Percentiles rank a stretch among this genome's conserved stretches.
Evolutionary conservation across 2,888 invertebrate species (phyloP).

Genomic region (Apodemia hepburni): DNA sequence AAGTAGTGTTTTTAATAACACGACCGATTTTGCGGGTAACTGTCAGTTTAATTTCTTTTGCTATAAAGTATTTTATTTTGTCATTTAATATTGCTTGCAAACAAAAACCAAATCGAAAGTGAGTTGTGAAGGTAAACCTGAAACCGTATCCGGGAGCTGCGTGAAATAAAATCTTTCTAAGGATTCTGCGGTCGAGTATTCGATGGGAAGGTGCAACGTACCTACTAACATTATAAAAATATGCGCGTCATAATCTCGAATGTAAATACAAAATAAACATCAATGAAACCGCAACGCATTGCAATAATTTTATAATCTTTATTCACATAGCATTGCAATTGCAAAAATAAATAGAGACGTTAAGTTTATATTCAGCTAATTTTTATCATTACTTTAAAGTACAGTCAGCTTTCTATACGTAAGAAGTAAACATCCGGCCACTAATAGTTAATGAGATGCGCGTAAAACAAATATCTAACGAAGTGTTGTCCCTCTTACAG

Average conservation of each 20-base stretch:
- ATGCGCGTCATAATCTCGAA: slow-evolving; percentile 24
- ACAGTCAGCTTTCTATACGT: slow-evolving; percentile 62
- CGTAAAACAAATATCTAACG: slow-evolving; percentile 38
- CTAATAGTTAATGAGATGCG: slow-evolving; percentile 56
- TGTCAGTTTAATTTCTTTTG: no score
- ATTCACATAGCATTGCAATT: slow-evolving; percentile 42
- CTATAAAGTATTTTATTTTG: neutral
- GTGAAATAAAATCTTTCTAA: slow-evolving; percentile 51
- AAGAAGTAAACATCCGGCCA: slow-evolving; percentile 66
- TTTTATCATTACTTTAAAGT: slow-evolving; percentile 54
- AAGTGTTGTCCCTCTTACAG: slow-evolving; percentile 28
- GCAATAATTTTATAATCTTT: slow-evolving; percentile 53
- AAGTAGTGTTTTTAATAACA: no score
- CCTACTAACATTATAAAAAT: slow-evolving; percentile 25
- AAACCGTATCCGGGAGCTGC: slow-evolving; percentile 50
- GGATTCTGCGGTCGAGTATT: slow-evolving; percentile 51
- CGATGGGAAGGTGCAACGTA: slow-evolving; percentile 27
- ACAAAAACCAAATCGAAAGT: slow-evolving; percentile 53
- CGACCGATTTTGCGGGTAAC: no score
- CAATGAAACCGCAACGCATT: slow-evolving; percentile 35
- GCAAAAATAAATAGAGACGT: slow-evolving; percentile 63
- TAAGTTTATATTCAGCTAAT: slow-evolving; percentile 37
- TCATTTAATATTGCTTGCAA: slow-evolving; percentile 15
- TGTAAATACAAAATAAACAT: slow-evolving; percentile 42
- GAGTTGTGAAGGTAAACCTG: slow-evolving; percentile 53